Evolutionary conservation across 1,140 invertebrate genomes (phyloP), one percentile per base, ranked within the genome.

Genomic region (Euschistus heros): DNA sequence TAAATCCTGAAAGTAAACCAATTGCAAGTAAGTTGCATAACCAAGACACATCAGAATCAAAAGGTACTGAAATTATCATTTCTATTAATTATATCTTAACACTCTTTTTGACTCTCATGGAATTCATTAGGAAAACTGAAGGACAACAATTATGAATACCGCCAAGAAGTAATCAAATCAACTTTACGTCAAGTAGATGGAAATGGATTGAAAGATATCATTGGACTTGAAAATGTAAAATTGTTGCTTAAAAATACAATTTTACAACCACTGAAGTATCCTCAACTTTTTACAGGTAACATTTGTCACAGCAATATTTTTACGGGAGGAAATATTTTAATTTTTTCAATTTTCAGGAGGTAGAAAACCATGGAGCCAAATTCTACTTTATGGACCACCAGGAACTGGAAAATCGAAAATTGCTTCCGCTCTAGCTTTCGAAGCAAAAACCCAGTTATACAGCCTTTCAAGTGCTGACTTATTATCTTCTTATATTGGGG

Each of bases 331-430:
- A 10, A 37, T 37, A 10, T 10, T 37, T 37, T 37, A 37, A 37
- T 59, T 55, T 14, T 27, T 26, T 63, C 55, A 18, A 37, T 26
- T 68, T 72, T 5, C 70, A 75, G 66, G 68, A 54, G 70, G 63
- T 52, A 67, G 26, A 63, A 69, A 63, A 46, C 68, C 68, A 14
- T 76, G 73, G 71, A 76, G 72, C 70, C 77, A 81, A 3, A 74
- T 86, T n/a, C 73, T 89, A 64, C 73, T 89, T 6, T 87, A 84
- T 74, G 87, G 87, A 7, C 80, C 85, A 17, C 85, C 85, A 50
- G 87, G 87, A 13, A 86, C 83, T 37, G 85, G 85, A 2, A 88
- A 88, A 75, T 87, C 86, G 2, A 72, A 81, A 27, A 68, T 88
- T 26, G 84, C 81, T 4, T 76, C 81, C 30, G 82, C 81, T 18